Evolutionary conservation across 2,797 vertebrate species (phyloP).

Genomic region (Sebastes ruberrimus): DNA sequence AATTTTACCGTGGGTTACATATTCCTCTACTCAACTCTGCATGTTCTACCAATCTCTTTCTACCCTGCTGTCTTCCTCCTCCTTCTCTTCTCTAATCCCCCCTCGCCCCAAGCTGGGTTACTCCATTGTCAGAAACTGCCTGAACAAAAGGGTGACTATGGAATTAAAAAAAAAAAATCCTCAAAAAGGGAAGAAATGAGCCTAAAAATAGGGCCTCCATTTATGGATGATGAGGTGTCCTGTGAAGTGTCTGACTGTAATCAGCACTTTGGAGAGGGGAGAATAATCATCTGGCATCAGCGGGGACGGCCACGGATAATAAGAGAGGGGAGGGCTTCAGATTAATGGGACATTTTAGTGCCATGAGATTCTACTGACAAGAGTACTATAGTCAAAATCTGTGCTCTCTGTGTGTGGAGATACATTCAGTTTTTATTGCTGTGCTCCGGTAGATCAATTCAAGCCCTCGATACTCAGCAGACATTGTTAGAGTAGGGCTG

Average conservation of each 20-base stretch:
- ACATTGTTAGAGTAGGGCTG: background rate
- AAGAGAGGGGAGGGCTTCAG: constrained; percentile 4
- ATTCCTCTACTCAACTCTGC: constrained; percentile 8
- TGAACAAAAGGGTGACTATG: constrained; percentile 20
- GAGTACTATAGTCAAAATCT: background rate
- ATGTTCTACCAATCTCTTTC: constrained; percentile 1
- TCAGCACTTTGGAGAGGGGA: constrained; percentile 49
- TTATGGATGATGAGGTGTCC: constrained; percentile 54
- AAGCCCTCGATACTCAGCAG: background rate
- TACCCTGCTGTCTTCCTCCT: background rate
- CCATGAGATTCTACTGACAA: constrained; percentile 22
- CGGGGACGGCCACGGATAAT: constrained; percentile 22
- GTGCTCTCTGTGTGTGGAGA: background rate
- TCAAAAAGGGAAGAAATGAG: constrained; percentile 9
- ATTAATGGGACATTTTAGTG: constrained; percentile 36
- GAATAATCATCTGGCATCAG: constrained; percentile 49
- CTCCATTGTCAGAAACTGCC: constrained; percentile 18
- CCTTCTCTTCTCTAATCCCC: constrained; percentile 17
- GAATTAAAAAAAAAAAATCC: background rate
- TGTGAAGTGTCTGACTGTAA: constrained; percentile 58
- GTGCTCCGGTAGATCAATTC: background rate
- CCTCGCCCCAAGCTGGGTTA: constrained; percentile 1
- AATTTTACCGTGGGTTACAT: background rate
- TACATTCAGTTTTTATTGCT: constrained; percentile 4
- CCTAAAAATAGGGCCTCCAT: constrained; percentile 49